Evolutionary conservation across 2,797 vertebrate species (phyloP), one percentile per base, ranked within the genome.

Genomic region (Petrocephalus sullivani): DNA sequence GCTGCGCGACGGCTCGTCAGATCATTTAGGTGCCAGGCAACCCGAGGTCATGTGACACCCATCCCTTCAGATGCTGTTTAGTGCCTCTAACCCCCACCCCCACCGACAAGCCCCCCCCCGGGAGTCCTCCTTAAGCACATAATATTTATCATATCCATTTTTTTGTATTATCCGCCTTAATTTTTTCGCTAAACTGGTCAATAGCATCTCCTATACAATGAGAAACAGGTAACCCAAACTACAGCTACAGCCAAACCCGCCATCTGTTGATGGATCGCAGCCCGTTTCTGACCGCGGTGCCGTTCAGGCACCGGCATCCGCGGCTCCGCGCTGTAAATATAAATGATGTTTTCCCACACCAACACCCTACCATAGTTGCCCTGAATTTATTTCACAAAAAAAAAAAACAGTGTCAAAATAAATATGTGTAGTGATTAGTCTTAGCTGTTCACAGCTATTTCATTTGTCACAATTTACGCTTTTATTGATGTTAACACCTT

Each of bases 1-100:
- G 54, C 23, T 14, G 7, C 19, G 8, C 23, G 88, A 88, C 89
- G 94, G 93, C 92, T 93, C 92, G 93, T 93, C 92, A 93, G 94
- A 94, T 95, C 93, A 94, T 92, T 90, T 86, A 92, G 94, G 92
- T 92, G 90, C 92, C 92, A 89, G 86, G 91, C 71, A 88, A 88
- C 33, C 57, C 8, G 51, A 82, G 71, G 87, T 88, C 87, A 88
- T 41, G 33, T 88, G 75, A 88, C 87, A 8, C 33, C 53, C 51
- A 49, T 82, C 67, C 56, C 54, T 56, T 60, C 87, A 33, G 37
- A 49, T 83, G 14, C 19, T 0, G 6, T 53, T 49, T 53, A 49
- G 16, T 23, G 37, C 7, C 19, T 23, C 81, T 21, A 49, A 49
- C 16, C 81, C 4, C 81, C 16, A n/a, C 37, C 37, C 81, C 7